Conservation (phyloP, 2,797 vertebrate genomes). For the Ctenopoma multispine region DNA sequence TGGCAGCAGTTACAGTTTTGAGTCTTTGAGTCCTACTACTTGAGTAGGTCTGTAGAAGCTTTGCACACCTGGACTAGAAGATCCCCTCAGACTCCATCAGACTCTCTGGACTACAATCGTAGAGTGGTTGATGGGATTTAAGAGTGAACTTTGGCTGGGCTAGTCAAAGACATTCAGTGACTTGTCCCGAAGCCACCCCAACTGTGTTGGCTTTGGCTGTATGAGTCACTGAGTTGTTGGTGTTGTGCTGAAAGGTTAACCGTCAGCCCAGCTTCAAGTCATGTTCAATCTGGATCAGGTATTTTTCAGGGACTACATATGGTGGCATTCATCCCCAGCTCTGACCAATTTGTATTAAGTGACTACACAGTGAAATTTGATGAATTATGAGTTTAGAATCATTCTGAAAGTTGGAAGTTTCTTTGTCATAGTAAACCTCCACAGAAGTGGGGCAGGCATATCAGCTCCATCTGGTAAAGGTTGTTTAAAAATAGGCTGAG, state of each 20-base stretch:
- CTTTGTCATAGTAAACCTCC: slow-evolving; percentile 15
- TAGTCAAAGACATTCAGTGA: no score
- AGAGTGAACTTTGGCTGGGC: no score
- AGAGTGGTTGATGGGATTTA: no score
- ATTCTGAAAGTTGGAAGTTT: slow-evolving; percentile 1
- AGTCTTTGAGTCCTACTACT: no score
- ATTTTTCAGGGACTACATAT: neutral
- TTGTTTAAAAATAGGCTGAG: slow-evolving; percentile 79
- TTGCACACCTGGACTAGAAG: no score
- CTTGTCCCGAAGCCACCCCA: neutral
- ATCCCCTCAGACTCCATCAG: no score
- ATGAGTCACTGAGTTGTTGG: neutral
- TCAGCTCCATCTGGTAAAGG: slow-evolving; percentile 59
- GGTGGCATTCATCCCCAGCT: neutral
- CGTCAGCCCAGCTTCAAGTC: neutral
- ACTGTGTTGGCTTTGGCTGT: neutral
- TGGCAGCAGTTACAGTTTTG: neutral
- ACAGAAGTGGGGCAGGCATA: slow-evolving; percentile 36
- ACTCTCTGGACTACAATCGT: no score
- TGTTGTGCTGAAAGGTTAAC: neutral
- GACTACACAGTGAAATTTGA: neutral
- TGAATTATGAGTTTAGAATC: neutral
- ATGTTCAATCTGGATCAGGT: neutral
- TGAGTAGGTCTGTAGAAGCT: no score
- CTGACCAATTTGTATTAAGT: neutral